Evolutionary conservation across 2,797 vertebrate genomes (phyloP).

Genomic region (Sylvia borin): DNA sequence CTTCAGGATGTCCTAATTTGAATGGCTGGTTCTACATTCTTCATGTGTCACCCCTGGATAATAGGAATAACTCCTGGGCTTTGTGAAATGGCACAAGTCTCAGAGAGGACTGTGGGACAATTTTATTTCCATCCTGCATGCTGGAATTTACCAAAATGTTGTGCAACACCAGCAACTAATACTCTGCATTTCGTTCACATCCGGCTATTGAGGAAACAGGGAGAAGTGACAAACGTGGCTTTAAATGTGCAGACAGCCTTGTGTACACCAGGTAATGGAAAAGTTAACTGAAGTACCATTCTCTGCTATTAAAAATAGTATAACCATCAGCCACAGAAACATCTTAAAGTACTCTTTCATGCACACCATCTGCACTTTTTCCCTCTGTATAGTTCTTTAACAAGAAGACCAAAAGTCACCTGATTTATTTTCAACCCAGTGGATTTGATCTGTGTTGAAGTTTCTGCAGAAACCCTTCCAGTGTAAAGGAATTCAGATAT

Average conservation of each 20-base stretch:
- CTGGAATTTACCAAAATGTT: neutral
- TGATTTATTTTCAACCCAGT: neutral
- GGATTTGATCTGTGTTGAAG: neutral
- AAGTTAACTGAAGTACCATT: neutral
- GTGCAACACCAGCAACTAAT: neutral
- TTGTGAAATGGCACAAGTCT: neutral
- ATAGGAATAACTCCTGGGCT: neutral
- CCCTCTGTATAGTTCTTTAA: neutral
- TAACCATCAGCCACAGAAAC: neutral
- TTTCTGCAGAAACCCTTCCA: neutral
- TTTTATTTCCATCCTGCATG: neutral
- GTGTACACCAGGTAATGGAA: neutral
- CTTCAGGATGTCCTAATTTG: conserved; percentile 22
- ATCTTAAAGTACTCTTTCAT: neutral
- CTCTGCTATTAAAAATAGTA: neutral
- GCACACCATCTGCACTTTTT: neutral
- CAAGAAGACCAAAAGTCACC: neutral
- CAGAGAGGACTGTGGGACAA: neutral
- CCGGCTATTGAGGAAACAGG: neutral
- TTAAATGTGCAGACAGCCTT: neutral
- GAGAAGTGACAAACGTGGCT: neutral
- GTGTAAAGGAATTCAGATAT: neutral
- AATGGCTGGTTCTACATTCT: neutral
- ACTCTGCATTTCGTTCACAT: neutral
- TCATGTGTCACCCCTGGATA: neutral